Evolutionary conservation across 1,140 invertebrate species (phyloP), one percentile per base, ranked within the genome.

Genomic region (Lasaia peninsularis): DNA sequence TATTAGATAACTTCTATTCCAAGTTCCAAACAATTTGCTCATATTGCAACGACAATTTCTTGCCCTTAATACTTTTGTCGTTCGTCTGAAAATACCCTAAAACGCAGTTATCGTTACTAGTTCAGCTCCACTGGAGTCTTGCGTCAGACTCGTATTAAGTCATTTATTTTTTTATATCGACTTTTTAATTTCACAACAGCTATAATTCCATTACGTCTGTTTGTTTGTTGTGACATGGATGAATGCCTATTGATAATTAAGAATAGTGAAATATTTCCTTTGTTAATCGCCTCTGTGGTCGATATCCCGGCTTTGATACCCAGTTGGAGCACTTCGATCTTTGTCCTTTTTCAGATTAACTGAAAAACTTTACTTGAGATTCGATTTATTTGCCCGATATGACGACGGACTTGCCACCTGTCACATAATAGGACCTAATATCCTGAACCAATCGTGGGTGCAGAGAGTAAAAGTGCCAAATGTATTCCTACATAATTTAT

Each of bases 121-220:
- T 44, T 44, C 40, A 20, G 37, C 37, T 40, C 37, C 4, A 40
- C 37, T 18, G 40, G 4, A 44, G 40, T 10, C 18, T 44, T 44
- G 16, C 40, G 20, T 44, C 40, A 44, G 16, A 9, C 9, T 44
- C 11, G 16, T 3, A 44, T 44, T 44, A 44, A 44, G 40, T 44
- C 40, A 44, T 44, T 44, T 44, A 44, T 44, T 44, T 44, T 40
- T 44, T 18, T 44, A 44, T 44, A 28, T 44, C 16, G 16, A 16
- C 18, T 44, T 44, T 44, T 44, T 44, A 44, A 20, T 44, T 44
- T 44, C 16, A 5, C 40, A 20, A 20, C 18, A 8, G 35, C 18
- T 16, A 11, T 48, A 48, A 6, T 21, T 48, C 40, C 20, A n/a
- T 14, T 18, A 16, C 9, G 14, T 9, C 9, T 40, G 1, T 40